phyloP scores from a whole-genome alignment of 2,888 invertebrate genomes.

The Limulus polyphemus region DNA sequence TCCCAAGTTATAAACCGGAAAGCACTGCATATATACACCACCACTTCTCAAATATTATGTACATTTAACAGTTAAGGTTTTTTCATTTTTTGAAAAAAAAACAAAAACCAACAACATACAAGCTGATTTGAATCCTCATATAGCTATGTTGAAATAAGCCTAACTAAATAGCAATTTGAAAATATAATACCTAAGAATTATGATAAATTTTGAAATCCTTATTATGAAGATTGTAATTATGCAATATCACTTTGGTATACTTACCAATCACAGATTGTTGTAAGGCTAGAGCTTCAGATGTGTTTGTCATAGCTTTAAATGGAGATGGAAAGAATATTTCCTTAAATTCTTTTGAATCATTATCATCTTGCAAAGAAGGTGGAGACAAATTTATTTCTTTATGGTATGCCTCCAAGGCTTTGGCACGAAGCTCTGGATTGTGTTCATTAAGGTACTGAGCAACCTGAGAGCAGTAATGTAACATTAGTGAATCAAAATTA shows the following conservation, averaged over 20 bases:
- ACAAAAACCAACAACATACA: too few species aligned
- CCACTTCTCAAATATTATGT: too few species aligned
- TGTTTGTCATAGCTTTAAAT: constrained; percentile 18
- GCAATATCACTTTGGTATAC: too few species aligned
- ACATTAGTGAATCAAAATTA: neutral
- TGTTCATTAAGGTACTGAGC: constrained; percentile 18
- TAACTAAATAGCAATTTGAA: neutral
- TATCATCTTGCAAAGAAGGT: neutral
- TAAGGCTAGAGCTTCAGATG: constrained; percentile 35
- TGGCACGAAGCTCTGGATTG: constrained; percentile 15
- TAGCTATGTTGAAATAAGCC: too few species aligned
- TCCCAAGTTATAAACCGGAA: too few species aligned
- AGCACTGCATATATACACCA: too few species aligned
- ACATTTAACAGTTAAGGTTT: too few species aligned
- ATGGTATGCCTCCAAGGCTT: constrained; percentile 13
- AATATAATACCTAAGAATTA: neutral
- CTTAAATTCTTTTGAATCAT: too few species aligned
- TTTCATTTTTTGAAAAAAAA: too few species aligned
- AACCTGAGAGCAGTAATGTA: constrained; percentile 6
- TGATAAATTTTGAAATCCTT: too few species aligned
- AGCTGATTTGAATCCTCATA: too few species aligned
- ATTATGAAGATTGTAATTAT: too few species aligned
- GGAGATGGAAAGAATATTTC: constrained; percentile 18
- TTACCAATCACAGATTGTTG: constrained; percentile 38
- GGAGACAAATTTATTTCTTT: constrained; percentile 4